Percentiles rank a stretch among this genome's conserved stretches.
These are phyloP conservation scores for Stenolophus ochropezus DNA, from an alignment of 2,888 invertebrate species.

Conservation along the genomic window DNA sequence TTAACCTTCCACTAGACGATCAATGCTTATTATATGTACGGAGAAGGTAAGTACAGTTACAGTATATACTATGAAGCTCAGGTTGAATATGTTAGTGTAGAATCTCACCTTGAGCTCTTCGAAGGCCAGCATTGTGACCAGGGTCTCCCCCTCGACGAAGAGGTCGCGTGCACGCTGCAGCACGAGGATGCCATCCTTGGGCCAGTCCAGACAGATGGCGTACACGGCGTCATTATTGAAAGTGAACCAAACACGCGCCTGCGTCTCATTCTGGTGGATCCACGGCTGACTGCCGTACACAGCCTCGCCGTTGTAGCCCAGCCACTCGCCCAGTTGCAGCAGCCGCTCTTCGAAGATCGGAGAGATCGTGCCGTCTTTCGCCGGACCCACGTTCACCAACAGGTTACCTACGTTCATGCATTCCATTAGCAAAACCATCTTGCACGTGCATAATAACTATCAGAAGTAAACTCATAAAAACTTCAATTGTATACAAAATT, in stretches of 20 bases:
- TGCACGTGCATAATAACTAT: too few relatives aligned
- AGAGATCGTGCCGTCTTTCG: conserved; percentile 89
- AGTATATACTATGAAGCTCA: too few relatives aligned
- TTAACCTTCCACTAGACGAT: too few relatives aligned
- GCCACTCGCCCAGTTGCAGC: conserved; percentile 86
- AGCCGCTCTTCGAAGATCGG: conserved; percentile 92
- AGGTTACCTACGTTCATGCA: conserved; percentile 85
- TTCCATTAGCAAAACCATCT: too few relatives aligned
- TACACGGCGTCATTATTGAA: conserved; percentile 75
- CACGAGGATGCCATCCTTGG: conserved; percentile 74
- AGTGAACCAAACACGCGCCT: conserved; percentile 86
- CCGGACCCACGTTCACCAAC: conserved; percentile 91
- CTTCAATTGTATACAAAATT: too few relatives aligned
- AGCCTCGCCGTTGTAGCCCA: conserved; percentile 87
- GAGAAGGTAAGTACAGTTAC: too few relatives aligned
- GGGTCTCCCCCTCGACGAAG: conserved; percentile 58
- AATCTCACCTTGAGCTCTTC: conserved; percentile 49
- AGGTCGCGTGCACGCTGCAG: conserved; percentile 73
- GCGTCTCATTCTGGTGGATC: conserved; percentile 86
- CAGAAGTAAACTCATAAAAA: too few relatives aligned
- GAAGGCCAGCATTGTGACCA: conserved; percentile 27
- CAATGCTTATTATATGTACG: too few relatives aligned
- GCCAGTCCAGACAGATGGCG: conserved; percentile 83
- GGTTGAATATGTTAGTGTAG: too few relatives aligned
- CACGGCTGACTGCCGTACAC: conserved; percentile 88